Evolutionary conservation across 2,113 vertebrate species (phyloP).

Genomic region (Pangasianodon hypophthalmus): DNA sequence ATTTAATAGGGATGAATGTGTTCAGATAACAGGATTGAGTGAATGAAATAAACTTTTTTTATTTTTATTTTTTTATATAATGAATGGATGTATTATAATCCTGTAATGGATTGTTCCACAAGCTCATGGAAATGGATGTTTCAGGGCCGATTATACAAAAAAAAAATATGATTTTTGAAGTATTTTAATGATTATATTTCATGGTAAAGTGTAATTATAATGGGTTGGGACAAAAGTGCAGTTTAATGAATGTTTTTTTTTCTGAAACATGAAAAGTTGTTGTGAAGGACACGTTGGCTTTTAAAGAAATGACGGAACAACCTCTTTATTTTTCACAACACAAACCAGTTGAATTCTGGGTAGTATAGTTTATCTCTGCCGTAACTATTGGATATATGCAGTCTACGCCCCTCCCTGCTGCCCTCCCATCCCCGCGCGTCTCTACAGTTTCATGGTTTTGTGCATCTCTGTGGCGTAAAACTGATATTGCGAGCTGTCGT

Average conservation of each 20-base stretch:
- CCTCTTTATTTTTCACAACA: neutral
- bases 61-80: no score
- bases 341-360: neutral
- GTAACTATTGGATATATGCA: neutral
- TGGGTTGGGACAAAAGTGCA: neutral
- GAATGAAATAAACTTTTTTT: no score
- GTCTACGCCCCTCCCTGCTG: neutral
- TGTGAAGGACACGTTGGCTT: neutral
- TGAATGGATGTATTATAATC: no score
- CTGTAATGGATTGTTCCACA: no score
- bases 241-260: neutral
- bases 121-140: neutral
- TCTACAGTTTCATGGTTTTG: conserved; percentile 4
- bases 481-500: conserved; percentile 39
- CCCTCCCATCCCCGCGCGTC: no score
- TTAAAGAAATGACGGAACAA: neutral
- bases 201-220: neutral
- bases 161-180: neutral
- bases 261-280: no score
- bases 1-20: no score
- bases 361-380: neutral
- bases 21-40: no score
- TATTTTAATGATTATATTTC: neutral
- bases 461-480: conserved; percentile 39
- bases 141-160: neutral